Base-by-base conservation (phyloP, 1,140 invertebrate species). In the Cherax destructor region DNA sequence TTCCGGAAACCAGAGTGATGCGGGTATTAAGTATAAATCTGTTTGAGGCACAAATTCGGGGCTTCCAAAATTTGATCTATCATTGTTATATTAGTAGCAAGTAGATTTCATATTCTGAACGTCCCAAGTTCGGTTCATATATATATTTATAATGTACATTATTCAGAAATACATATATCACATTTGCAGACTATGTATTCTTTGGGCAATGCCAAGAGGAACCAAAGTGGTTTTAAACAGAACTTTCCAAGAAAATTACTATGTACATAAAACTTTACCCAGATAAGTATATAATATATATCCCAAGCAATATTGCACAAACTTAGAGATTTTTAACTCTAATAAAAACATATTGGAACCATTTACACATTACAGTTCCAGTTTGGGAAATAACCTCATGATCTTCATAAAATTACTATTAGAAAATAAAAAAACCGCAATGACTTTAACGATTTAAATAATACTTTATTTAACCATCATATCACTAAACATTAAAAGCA, bases 271-370 rank as follows among this genome's bases (percentile, higher is more conserved):
- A 74, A 24, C 3, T 6, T 5, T 30, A 5, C 9, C 24, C 21
- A 30, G 65, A 18, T 69, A 74, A 83, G 61, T 83, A 47, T 16
- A 83, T 5, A n/a, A 61, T 13, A 0, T 18, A 49, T 16, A 83
- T 41, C 5, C 30, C 30, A 69, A 47, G 24, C 81, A 47, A 21
- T 83, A 83, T 83, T 69, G 81, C 81, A 83, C 81, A 83, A 13
- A 49, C 61, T 69, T 41, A 83, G 56, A 9, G 24, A 69, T 18
- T 49, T 18, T 41, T 83, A 47, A 6, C 13, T n/a, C 69, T 65
- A 24, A 5, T 7, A n/a, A 83, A 13, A 41, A 21, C 30, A 69
- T 49, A 18, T 47, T 49, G 61, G 81, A 69, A 83, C 11, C 81
- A 83, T 30, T 59, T 30, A 83, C 59, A 13, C 30, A 69, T 69